Conservation (phyloP, 1,140 invertebrate genomes). For the Eurosta solidaginis region DNA sequence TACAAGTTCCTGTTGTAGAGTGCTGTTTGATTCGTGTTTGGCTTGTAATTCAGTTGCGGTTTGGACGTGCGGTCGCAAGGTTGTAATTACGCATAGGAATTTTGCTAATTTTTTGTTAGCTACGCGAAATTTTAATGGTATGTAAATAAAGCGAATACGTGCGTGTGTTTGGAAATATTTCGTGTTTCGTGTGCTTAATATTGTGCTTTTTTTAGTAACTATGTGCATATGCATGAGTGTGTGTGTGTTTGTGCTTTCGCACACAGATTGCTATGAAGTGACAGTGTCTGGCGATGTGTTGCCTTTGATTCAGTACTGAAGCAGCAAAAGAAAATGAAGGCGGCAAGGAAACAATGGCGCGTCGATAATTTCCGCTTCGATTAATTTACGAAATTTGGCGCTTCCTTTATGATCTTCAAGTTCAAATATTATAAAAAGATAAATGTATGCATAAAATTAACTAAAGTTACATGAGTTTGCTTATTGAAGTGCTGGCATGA, state of each 20-base stretch:
- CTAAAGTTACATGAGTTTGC: slow-evolving; percentile 21
- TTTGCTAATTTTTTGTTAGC: background rate
- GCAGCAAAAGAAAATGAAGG: background rate
- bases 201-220: background rate
- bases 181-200: background rate
- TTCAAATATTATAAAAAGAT: slow-evolving; percentile 33
- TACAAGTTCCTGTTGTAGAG: background rate
- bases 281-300: background rate
- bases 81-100: slow-evolving; percentile 13
- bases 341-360: slow-evolving; percentile 32
- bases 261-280: background rate
- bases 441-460: slow-evolving; percentile 32
- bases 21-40: background rate
- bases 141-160: background rate
- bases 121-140: background rate
- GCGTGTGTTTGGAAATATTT: background rate
- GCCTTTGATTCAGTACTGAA: background rate
- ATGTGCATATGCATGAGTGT: background rate
- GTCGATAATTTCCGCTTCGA: slow-evolving; percentile 42
- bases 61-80: slow-evolving; percentile 44
- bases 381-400: slow-evolving; percentile 34
- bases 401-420: slow-evolving; percentile 37
- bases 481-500: background rate
- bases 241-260: too few relatives aligned
- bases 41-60: slow-evolving; percentile 51